phyloP scores from a whole-genome alignment of 2,888 invertebrate genomes.

The Platycheirus rosarum region DNA sequence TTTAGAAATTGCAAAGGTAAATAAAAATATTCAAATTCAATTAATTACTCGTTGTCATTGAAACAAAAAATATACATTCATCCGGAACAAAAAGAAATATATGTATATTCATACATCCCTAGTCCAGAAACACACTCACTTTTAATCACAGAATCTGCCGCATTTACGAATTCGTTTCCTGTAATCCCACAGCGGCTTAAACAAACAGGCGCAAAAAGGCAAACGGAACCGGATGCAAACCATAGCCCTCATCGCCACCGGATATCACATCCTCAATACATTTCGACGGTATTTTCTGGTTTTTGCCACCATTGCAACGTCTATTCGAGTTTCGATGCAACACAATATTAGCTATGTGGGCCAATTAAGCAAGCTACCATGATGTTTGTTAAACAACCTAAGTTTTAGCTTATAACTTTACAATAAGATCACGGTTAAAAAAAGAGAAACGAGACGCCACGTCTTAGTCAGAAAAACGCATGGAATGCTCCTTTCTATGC shows the following conservation, averaged over 20 bases:
- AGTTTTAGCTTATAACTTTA: not conserved
- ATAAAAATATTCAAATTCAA: slow-evolving; percentile 5
- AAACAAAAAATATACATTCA: not conserved
- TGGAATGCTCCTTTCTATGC: too few relatives aligned
- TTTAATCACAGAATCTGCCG: slow-evolving; percentile 5
- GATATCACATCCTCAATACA: not conserved
- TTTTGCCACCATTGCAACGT: slow-evolving; percentile 36
- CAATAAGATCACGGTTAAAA: too few relatives aligned
- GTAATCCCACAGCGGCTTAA: slow-evolving; percentile 46
- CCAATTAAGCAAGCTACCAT: slow-evolving; percentile 54
- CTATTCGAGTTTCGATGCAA: slow-evolving; percentile 19
- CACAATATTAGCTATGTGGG: slow-evolving; percentile 44
- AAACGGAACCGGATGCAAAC: slow-evolving; percentile 29
- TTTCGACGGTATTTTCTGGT: slow-evolving; percentile 24
- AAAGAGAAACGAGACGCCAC: too few relatives aligned
- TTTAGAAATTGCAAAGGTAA: too few relatives aligned
- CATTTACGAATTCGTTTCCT: not conserved
- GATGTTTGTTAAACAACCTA: slow-evolving; percentile 49
- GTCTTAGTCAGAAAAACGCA: too few relatives aligned
- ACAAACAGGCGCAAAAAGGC: slow-evolving; percentile 9
- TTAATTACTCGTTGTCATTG: not conserved
- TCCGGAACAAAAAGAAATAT: not conserved
- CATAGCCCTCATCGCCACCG: not conserved
- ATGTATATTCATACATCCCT: not conserved
- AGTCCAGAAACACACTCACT: not conserved